Conservation (phyloP, 2,888 invertebrate genomes). For the Ganaspis brasiliensis region DNA sequence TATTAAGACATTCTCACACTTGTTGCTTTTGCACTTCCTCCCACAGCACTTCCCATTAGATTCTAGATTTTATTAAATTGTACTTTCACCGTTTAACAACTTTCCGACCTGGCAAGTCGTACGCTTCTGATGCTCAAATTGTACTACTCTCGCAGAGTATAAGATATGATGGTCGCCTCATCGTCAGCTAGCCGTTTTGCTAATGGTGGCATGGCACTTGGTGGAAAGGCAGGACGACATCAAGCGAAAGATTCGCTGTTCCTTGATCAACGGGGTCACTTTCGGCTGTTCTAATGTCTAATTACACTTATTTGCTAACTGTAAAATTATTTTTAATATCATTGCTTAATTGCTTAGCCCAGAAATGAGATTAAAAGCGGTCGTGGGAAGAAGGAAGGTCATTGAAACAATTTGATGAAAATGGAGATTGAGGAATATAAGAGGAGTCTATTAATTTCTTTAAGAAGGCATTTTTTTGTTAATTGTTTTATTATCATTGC, state of each 20-base stretch:
- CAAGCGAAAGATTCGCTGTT: constrained; percentile 14
- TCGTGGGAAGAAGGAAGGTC: constrained; percentile 13
- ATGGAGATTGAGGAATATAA: neutral
- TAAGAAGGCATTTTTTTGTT: constrained; percentile 1
- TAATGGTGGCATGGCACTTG: neutral
- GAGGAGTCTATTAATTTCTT: neutral
- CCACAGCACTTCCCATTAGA: constrained; percentile 42
- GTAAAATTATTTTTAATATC: constrained; percentile 35
- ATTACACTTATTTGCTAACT: constrained; percentile 39
- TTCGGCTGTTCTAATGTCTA: constrained; percentile 35
- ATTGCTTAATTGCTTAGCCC: constrained; percentile 31
- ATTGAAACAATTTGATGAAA: constrained; percentile 8
- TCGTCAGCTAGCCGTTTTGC: constrained; percentile 16
- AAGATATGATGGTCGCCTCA: neutral
- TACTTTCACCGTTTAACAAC: constrained; percentile 75
- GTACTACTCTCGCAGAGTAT: constrained; percentile 33
- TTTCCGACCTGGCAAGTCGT: constrained; percentile 31
- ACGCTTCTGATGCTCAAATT: constrained; percentile 38
- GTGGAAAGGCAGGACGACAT: neutral
- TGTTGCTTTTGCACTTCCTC: constrained; percentile 37
- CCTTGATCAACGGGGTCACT: constrained; percentile 41
- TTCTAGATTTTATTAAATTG: constrained; percentile 68
- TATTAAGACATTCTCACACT: constrained; percentile 44
- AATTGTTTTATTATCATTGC: constrained; percentile 22
- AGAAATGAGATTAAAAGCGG: constrained; percentile 36